phyloP scores from a whole-genome alignment of 2,113 vertebrate species.

The Megaptera novaeangliae region DNA sequence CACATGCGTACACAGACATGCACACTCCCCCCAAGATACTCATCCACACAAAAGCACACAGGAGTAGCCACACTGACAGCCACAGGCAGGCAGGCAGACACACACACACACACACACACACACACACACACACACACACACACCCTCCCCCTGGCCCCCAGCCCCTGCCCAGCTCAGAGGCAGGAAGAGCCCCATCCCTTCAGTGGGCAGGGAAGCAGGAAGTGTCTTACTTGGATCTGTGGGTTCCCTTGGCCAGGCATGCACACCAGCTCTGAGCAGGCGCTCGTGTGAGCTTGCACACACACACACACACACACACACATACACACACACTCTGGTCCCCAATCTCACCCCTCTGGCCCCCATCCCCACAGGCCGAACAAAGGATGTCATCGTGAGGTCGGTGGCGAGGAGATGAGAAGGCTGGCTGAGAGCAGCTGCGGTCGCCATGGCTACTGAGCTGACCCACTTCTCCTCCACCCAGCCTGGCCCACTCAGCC shows the following conservation, averaged over 20 bases:
- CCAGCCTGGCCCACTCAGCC: slow-evolving; percentile 73
- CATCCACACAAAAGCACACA: neutral
- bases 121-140: neutral
- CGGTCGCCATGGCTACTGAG: slow-evolving; percentile 85
- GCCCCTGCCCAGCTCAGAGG: neutral
- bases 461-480: slow-evolving; percentile 86
- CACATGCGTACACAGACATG: neutral
- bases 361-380: slow-evolving; percentile 19
- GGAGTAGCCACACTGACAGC: neutral
- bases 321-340: neutral
- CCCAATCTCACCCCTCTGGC: neutral
- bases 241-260: neutral
- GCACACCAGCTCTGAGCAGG: neutral
- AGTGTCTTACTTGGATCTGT: neutral
- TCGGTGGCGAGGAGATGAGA: slow-evolving; percentile 73
- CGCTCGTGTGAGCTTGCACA: neutral
- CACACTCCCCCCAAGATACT: neutral
- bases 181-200: neutral
- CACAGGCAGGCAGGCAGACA: neutral
- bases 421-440: slow-evolving; percentile 69
- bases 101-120: no score
- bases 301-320: neutral
- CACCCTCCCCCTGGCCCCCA: neutral
- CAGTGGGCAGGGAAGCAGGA: neutral
- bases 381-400: slow-evolving; percentile 62